Conservation (phyloP, 2,797 vertebrate genomes). For the Picus viridis region DNA sequence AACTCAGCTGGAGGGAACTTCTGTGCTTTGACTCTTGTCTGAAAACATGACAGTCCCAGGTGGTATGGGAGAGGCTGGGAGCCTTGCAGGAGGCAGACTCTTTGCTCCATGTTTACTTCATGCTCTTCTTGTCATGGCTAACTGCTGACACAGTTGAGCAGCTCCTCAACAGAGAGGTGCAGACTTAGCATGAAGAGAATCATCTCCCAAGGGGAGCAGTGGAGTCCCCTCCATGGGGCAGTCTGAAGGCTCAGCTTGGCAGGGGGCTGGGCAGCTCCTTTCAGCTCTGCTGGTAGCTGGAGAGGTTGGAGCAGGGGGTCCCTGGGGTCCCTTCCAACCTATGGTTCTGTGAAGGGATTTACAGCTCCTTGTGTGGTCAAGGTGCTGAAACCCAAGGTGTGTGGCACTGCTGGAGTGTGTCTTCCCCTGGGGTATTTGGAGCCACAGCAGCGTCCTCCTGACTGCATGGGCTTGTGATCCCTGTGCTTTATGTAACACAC, state of each 20-base stretch:
- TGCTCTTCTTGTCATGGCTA: background rate
- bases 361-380: background rate
- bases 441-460: background rate
- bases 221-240: too few species aligned
- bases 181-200: background rate
- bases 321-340: too few species aligned
- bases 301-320: too few species aligned
- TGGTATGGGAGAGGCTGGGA: background rate
- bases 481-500: constrained; percentile 29
- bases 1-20: background rate
- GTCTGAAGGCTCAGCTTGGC: too few species aligned
- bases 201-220: too few species aligned
- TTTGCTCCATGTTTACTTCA: background rate
- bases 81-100: background rate
- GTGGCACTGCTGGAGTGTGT: background rate
- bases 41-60: background rate
- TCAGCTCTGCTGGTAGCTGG: too few species aligned
- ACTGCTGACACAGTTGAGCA: background rate
- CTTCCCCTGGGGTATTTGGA: background rate
- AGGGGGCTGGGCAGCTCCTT: too few species aligned
- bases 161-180: background rate
- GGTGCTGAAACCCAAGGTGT: background rate
- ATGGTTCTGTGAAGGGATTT: background rate
- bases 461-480: background rate
- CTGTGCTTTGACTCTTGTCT: fast-evolving